phyloP scores from a whole-genome alignment of 2,113 vertebrate species.

The Erythrocercus mccallii region DNA sequence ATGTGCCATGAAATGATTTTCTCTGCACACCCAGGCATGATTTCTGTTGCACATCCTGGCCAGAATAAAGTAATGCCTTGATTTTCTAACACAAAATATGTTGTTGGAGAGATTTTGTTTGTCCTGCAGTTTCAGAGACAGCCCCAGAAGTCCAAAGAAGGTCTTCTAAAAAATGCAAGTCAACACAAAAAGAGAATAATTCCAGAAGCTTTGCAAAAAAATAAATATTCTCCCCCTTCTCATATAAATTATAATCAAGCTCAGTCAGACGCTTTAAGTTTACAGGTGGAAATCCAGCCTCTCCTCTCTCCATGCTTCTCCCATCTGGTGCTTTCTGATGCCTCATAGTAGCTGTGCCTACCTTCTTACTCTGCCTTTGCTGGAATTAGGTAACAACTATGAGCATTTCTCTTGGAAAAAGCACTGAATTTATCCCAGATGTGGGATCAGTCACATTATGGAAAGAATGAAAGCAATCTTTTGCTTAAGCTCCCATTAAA shows the following conservation, averaged over 20 bases:
- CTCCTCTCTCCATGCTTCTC: background rate
- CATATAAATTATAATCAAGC: background rate
- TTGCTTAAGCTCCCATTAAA: background rate
- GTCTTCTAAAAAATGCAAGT: background rate
- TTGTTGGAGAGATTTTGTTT: background rate
- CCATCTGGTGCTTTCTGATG: background rate
- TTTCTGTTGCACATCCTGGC: background rate
- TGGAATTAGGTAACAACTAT: background rate
- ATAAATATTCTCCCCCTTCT: background rate
- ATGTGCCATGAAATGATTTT: background rate
- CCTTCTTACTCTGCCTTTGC: background rate
- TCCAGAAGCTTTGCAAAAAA: background rate
- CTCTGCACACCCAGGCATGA: background rate
- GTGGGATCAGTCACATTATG: background rate
- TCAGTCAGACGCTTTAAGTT: background rate
- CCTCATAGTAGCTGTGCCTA: background rate
- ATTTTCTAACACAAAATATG: background rate
- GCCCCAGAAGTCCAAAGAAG: background rate
- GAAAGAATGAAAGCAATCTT: background rate
- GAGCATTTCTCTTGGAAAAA: background rate
- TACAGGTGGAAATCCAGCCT: background rate
- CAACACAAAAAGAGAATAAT: background rate
- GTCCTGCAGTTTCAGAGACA: background rate
- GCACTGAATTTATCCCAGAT: background rate
- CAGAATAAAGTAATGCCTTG: background rate